Evolutionary conservation across 2,888 invertebrate genomes (phyloP).

Genomic region (Platycheirus rosarum): DNA sequence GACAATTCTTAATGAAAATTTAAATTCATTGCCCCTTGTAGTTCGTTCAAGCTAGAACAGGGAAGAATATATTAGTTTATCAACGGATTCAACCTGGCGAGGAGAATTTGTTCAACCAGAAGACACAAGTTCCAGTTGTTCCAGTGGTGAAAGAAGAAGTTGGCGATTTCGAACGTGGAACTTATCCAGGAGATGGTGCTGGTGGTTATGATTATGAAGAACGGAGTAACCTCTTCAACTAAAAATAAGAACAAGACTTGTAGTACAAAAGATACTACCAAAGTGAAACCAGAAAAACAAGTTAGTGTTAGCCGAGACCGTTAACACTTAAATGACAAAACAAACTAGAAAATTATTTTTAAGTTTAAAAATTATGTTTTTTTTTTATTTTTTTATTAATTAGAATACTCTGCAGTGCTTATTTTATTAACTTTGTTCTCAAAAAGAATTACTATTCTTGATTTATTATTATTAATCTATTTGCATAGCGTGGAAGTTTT

Average conservation of each 20-base stretch:
- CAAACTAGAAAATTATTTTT: conserved; percentile 4
- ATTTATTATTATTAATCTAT: too few species aligned
- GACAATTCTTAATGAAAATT: background rate
- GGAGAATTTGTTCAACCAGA: conserved; percentile 79
- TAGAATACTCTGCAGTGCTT: background rate
- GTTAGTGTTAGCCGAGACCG: background rate
- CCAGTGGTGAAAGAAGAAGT: conserved; percentile 35
- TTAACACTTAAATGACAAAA: conserved; percentile 10
- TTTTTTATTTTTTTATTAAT: too few species aligned
- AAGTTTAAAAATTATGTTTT: conserved; percentile 2
- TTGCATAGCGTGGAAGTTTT: too few species aligned
- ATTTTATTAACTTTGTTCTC: too few species aligned
- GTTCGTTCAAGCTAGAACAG: conserved; percentile 77
- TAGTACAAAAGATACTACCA: conserved; percentile 28
- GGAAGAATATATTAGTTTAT: conserved; percentile 79
- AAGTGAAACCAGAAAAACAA: conserved; percentile 33
- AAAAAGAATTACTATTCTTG: too few species aligned
- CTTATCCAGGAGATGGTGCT: conserved; percentile 57
- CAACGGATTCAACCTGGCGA: conserved; percentile 79
- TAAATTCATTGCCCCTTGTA: conserved; percentile 73
- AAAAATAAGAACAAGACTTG: conserved; percentile 52
- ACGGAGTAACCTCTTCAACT: conserved; percentile 72
- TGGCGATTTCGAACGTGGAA: conserved; percentile 53
- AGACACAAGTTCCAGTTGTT: conserved; percentile 36
- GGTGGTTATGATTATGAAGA: conserved; percentile 55